Evolutionary conservation across 1,140 invertebrate species (phyloP).

Genomic region (Saxidomus purpurata): DNA sequence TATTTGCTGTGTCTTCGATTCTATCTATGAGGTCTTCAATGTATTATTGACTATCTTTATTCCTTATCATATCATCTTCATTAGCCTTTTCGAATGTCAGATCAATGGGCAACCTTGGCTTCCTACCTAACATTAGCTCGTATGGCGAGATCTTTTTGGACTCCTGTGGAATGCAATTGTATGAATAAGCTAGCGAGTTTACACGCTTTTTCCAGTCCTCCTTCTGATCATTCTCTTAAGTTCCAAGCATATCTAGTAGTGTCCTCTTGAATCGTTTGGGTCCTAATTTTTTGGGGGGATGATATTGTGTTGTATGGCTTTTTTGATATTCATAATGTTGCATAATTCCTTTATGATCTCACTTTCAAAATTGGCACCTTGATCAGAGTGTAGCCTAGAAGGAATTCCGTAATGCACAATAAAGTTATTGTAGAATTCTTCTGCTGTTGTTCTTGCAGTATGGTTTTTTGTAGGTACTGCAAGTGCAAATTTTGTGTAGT

Average conservation of each 20-base stretch:
- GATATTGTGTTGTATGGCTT: constrained; percentile 26
- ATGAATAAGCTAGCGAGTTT: constrained; percentile 55
- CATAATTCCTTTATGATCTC: constrained; percentile 58
- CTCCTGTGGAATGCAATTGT: constrained; percentile 61
- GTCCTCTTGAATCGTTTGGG: constrained; percentile 61
- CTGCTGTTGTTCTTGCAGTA: constrained; percentile 62
- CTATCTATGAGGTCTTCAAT: background rate
- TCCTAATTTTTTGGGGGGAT: constrained; percentile 36
- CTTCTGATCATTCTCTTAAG: constrained; percentile 45
- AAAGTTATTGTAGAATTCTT: constrained; percentile 53
- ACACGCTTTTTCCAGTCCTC: constrained; percentile 49
- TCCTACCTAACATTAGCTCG: constrained; percentile 67
- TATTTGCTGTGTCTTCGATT: background rate
- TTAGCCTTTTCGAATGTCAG: constrained; percentile 1
- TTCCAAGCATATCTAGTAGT: constrained; percentile 63
- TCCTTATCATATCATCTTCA: background rate
- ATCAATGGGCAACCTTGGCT: constrained; percentile 61
- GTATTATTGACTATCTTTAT: constrained; percentile 21
- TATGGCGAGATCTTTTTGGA: constrained; percentile 52
- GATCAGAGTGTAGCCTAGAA: constrained; percentile 30
- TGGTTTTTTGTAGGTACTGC: constrained; percentile 65
- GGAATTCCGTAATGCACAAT: constrained; percentile 58
- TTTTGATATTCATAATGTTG: constrained; percentile 40
- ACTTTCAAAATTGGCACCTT: constrained; percentile 62
- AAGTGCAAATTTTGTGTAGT: constrained; percentile 64